Percentiles rank a stretch among this genome's conserved stretches.
Evolutionary conservation across 2,888 invertebrate species (phyloP).

Genomic region (Syrphus vitripennis): DNA sequence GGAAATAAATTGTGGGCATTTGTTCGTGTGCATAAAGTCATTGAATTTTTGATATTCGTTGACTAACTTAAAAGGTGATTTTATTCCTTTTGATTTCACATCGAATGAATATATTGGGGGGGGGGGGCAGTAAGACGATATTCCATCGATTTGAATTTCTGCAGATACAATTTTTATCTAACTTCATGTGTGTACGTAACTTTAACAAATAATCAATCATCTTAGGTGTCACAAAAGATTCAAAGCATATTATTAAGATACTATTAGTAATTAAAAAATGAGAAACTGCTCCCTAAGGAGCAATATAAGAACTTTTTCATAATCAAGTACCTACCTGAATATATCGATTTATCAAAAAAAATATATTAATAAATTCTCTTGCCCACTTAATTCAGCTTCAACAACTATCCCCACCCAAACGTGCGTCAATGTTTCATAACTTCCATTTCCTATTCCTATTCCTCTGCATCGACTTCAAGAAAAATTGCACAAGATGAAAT

Average conservation of each 20-base stretch:
- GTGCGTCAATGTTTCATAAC: slow-evolving; percentile 10
- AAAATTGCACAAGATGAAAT: slow-evolving; percentile 34
- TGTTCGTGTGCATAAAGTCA: slow-evolving; percentile 52
- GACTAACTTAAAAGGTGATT: neutral
- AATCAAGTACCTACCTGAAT: no score
- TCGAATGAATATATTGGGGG: neutral
- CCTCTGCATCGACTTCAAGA: neutral
- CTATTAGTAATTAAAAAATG: no score
- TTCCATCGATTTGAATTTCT: no score
- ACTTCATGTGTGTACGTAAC: no score
- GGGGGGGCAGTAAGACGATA: no score
- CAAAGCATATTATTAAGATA: no score
- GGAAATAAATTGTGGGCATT: slow-evolving; percentile 68
- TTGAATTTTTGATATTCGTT: slow-evolving; percentile 60
- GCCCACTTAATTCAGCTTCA: slow-evolving; percentile 32
- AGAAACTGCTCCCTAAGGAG: no score
- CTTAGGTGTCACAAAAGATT: no score
- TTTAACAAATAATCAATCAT: no score
- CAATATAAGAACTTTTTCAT: no score
- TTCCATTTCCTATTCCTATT: slow-evolving; percentile 28
- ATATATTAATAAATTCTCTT: slow-evolving; percentile 24
- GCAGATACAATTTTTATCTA: no score
- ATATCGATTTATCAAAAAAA: neutral
- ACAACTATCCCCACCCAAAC: slow-evolving; percentile 3
- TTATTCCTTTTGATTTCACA: slow-evolving; percentile 9